Evolutionary conservation across 2,113 vertebrate species (phyloP).

Genomic region (Neogale vison): DNA sequence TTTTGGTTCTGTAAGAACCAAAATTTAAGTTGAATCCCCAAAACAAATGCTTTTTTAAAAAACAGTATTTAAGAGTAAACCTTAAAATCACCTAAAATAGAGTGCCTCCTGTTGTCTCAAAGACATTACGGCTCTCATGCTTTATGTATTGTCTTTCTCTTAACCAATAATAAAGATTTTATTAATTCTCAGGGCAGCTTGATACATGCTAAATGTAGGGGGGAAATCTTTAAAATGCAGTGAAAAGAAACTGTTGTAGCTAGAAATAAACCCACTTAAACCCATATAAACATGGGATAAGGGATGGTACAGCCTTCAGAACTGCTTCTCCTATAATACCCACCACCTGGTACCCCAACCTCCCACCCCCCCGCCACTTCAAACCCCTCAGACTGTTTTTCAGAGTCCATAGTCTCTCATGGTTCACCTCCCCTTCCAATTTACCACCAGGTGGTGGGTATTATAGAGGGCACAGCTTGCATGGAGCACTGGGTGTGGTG

Average conservation of each 20-base stretch:
- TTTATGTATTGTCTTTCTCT: neutral
- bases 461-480: too few species aligned
- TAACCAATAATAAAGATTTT: neutral
- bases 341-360: too few species aligned
- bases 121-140: neutral
- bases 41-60: neutral
- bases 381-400: too few species aligned
- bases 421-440: too few species aligned
- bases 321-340: neutral
- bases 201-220: neutral
- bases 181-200: neutral
- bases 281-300: neutral
- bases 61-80: neutral
- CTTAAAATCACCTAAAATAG: neutral
- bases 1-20: neutral
- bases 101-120: neutral
- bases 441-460: too few species aligned
- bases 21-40: slow-evolving; percentile 19
- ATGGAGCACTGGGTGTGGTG: too few species aligned
- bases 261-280: neutral
- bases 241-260: neutral
- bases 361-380: too few species aligned
- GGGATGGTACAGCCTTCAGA: neutral
- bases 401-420: too few species aligned
- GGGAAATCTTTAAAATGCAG: neutral